Conservation (phyloP, 2,888 invertebrate species). For the Pelosia muscerda region DNA sequence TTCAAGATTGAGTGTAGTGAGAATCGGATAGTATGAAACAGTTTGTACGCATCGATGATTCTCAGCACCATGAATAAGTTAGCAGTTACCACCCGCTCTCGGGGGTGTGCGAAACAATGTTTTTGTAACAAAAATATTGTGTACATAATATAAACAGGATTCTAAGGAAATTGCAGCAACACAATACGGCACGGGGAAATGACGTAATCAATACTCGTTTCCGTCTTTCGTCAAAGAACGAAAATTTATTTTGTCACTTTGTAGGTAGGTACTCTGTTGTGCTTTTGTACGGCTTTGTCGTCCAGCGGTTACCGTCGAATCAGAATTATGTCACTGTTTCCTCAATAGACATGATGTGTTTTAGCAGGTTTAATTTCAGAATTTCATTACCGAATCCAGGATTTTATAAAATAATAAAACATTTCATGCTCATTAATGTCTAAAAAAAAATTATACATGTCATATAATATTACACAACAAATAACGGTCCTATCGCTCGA, state of each 20-base stretch:
- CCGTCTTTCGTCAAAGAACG: constrained; percentile 25
- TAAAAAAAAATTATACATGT: neutral
- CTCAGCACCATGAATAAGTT: constrained; percentile 64
- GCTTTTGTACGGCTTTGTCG: constrained; percentile 14
- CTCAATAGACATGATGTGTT: neutral
- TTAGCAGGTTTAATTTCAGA: neutral
- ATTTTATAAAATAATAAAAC: too few relatives aligned
- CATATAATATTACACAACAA: neutral
- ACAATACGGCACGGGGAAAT: constrained; percentile 45
- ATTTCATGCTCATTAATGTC: neutral
- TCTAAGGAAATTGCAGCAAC: constrained; percentile 49
- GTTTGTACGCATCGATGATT: constrained; percentile 63
- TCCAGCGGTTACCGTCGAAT: neutral
- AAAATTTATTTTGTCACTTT: constrained; percentile 36
- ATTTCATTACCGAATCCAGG: too few relatives aligned
- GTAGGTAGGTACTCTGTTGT: constrained; percentile 20
- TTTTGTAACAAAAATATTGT: constrained; percentile 51
- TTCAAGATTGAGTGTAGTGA: constrained; percentile 28
- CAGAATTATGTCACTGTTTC: neutral
- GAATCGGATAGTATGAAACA: constrained; percentile 60
- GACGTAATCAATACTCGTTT: constrained; percentile 49
- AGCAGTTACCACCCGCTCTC: constrained; percentile 56
- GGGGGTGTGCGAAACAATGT: constrained; percentile 51
- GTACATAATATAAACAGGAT: constrained; percentile 43
- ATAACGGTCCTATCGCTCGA: neutral